These are phyloP conservation scores for Aegotheles bennettii DNA, from an alignment of 2,113 vertebrate species.

Conservation along the genomic window DNA sequence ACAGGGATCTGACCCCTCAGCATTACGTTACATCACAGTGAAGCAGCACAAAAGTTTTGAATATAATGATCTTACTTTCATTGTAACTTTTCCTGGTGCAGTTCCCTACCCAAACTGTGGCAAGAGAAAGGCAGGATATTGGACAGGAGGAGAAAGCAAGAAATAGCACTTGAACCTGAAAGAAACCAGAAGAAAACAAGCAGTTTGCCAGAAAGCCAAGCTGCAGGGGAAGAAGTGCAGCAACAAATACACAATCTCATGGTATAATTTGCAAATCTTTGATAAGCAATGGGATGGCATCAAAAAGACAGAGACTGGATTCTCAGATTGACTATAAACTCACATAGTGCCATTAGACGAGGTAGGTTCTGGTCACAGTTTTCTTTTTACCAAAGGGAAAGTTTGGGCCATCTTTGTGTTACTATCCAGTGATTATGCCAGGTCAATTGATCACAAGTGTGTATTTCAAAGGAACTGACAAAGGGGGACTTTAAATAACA, in stretches of 20 bases:
- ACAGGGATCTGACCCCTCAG: neutral
- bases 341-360: neutral
- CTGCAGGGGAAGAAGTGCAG: neutral
- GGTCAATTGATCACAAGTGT: neutral
- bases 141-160: slow-evolving; percentile 59
- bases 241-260: neutral
- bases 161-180: slow-evolving; percentile 66
- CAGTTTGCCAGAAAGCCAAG: slow-evolving; percentile 43
- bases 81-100: slow-evolving; percentile 15
- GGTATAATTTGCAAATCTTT: neutral
- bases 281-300: neutral
- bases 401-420: neutral
- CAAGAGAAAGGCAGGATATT: slow-evolving; percentile 58
- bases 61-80: slow-evolving; percentile 58
- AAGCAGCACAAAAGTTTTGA: neutral
- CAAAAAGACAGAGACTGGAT: neutral
- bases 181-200: slow-evolving; percentile 69
- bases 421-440: neutral
- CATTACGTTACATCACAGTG: neutral
- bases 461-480: neutral
- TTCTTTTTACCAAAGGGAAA: neutral
- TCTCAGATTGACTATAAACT: neutral
- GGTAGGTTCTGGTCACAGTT: neutral
- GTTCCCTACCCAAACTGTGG: slow-evolving; percentile 52
- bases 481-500: neutral